phyloP scores from a whole-genome alignment of 2,113 vertebrate species.

The Atrichornis clamosus region DNA sequence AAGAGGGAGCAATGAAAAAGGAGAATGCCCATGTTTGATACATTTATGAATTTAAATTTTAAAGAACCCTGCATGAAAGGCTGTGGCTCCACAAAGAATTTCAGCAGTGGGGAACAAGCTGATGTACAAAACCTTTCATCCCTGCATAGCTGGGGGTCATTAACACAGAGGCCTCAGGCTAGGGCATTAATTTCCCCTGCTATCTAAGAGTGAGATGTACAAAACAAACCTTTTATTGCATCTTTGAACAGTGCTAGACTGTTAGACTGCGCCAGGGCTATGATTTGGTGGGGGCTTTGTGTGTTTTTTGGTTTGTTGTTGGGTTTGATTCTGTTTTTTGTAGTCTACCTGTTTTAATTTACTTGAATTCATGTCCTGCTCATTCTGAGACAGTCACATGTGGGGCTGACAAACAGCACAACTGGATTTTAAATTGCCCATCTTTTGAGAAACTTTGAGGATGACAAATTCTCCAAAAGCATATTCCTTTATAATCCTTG shows the following conservation, averaged over 20 bases:
- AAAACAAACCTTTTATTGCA: neutral
- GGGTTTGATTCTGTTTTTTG: neutral
- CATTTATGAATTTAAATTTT: neutral
- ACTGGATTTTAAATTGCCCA: neutral
- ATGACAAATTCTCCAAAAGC: neutral
- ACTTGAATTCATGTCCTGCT: too few species aligned
- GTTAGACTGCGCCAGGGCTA: neutral
- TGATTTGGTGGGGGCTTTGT: neutral
- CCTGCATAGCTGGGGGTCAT: constrained; percentile 29
- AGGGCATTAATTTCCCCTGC: constrained; percentile 3
- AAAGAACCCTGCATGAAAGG: neutral
- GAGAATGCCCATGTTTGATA: neutral
- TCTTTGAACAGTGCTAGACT: neutral
- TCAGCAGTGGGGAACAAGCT: neutral
- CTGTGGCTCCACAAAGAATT: neutral
- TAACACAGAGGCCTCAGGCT: constrained; percentile 7
- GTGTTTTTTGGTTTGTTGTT: neutral
- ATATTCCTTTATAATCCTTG: neutral
- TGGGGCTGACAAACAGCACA: neutral
- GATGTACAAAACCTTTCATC: constrained; percentile 22
- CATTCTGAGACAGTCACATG: neutral
- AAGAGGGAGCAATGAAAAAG: neutral
- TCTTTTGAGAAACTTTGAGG: neutral
- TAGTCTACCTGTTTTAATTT: neutral
- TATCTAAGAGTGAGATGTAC: neutral